phyloP scores from a whole-genome alignment of 2,113 vertebrate genomes.

The Alaudala cheleensis region DNA sequence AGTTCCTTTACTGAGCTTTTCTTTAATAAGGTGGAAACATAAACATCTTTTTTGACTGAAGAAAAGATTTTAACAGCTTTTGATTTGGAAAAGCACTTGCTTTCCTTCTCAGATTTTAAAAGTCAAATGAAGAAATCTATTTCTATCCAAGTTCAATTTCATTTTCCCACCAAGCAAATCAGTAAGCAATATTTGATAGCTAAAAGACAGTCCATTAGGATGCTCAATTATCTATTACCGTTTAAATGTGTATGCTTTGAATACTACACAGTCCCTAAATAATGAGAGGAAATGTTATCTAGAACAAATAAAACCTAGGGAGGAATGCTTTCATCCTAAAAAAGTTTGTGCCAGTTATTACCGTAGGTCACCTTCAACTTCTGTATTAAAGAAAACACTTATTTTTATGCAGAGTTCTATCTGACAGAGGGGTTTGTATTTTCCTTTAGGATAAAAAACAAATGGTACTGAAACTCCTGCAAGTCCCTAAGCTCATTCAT shows the following conservation, averaged over 20 bases:
- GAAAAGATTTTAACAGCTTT: not conserved
- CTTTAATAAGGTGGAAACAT: not conserved
- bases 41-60: not conserved
- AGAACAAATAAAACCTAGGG: conserved; percentile 44
- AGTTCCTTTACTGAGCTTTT: not conserved
- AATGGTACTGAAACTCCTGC: conserved; percentile 66
- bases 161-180: conserved; percentile 3
- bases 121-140: not conserved
- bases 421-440: conserved; percentile 67
- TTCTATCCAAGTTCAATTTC: not conserved
- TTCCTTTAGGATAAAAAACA: conserved; percentile 76
- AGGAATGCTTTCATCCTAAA: conserved; percentile 20
- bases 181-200: not conserved
- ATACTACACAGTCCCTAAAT: not conserved
- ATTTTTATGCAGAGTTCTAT: conserved; percentile 72
- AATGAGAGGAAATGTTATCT: not conserved
- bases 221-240: not conserved
- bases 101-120: not conserved
- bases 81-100: not conserved
- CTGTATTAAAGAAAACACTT: conserved; percentile 58
- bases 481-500: conserved; percentile 75
- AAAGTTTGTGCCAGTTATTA: conserved; percentile 60
- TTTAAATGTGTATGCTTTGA: conserved; percentile 34
- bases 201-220: not conserved
- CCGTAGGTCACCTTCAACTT: conserved; percentile 73